phyloP scores from a whole-genome alignment of 2,888 invertebrate species.

The Cantharis lateralis region DNA sequence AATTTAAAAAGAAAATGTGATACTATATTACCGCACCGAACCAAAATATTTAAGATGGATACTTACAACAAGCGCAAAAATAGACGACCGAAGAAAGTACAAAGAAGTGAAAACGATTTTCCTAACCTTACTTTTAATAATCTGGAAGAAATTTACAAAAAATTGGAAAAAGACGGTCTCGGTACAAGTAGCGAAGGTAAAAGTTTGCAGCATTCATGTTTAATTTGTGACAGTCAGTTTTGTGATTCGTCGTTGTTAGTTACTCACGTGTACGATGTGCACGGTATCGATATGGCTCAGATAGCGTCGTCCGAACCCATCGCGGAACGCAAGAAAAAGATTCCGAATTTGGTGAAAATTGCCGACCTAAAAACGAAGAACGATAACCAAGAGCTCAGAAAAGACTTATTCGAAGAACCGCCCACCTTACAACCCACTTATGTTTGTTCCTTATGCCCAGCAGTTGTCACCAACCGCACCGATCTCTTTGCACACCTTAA shows the following conservation, averaged over 20 bases:
- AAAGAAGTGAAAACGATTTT: not conserved
- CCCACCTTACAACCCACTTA: constrained; percentile 28
- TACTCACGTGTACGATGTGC: constrained; percentile 59
- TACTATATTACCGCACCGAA: constrained; percentile 31
- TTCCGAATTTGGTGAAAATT: constrained; percentile 53
- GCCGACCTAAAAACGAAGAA: constrained; percentile 46
- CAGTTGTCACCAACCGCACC: constrained; percentile 55
- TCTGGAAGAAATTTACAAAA: constrained; percentile 20
- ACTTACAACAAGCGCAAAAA: constrained; percentile 51
- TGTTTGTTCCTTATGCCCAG: constrained; percentile 51
- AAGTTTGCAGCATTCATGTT: constrained; percentile 56
- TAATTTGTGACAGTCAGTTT: constrained; percentile 60
- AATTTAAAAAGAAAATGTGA: constrained; percentile 45
- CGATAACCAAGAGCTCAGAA: constrained; percentile 2
- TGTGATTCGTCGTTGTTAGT: constrained; percentile 56
- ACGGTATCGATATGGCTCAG: constrained; percentile 58
- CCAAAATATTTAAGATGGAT: constrained; percentile 48
- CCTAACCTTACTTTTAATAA: constrained; percentile 30
- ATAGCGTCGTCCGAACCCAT: constrained; percentile 43
- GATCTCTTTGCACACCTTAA: constrained; percentile 62
- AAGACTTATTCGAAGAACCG: constrained; percentile 17
- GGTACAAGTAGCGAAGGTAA: constrained; percentile 16
- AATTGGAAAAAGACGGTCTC: not conserved
- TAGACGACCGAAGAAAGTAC: constrained; percentile 52
- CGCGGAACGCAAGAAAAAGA: constrained; percentile 48